A percentile compares a stretch with the other conserved stretches of the same genome.
These are phyloP conservation scores for Gisinianus flammeolus DNA, from an alignment of 2,888 invertebrate genomes.

Conservation along the genomic window DNA sequence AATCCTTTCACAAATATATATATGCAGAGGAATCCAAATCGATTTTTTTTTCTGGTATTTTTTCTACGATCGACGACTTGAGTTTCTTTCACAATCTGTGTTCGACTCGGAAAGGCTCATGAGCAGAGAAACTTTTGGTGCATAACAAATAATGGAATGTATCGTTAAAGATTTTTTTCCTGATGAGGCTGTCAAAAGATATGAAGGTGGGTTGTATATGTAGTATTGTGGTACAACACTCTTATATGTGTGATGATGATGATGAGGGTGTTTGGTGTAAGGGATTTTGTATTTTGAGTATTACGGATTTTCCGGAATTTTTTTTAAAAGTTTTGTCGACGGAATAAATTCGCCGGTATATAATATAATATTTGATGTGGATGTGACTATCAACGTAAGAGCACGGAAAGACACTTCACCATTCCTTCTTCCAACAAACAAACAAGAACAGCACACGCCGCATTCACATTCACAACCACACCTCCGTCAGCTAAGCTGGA, in stretches of 20 bases:
- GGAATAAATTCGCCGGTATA: no score
- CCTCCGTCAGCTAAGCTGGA: not conserved
- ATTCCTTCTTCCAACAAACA: slow-evolving; percentile 1
- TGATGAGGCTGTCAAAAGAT: not conserved
- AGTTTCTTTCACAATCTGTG: not conserved
- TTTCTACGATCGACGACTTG: not conserved
- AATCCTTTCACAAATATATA: no score
- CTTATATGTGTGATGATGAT: no score
- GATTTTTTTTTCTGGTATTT: not conserved
- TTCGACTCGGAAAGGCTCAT: not conserved
- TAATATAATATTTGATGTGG: not conserved
- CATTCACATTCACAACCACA: not conserved
- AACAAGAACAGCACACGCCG: not conserved
- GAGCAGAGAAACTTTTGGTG: not conserved
- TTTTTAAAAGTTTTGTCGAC: no score
- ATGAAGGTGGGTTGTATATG: not conserved
- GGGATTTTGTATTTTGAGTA: no score
- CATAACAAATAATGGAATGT: not conserved
- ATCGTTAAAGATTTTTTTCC: not conserved
- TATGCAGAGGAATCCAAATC: not conserved
- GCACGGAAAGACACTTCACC: slow-evolving; percentile 13
- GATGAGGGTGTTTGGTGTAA: no score
- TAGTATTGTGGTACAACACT: no score
- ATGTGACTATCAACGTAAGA: not conserved
- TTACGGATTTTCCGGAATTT: no score